Conservation (phyloP, 2,888 invertebrate species). For the Anticlea derivata region DNA sequence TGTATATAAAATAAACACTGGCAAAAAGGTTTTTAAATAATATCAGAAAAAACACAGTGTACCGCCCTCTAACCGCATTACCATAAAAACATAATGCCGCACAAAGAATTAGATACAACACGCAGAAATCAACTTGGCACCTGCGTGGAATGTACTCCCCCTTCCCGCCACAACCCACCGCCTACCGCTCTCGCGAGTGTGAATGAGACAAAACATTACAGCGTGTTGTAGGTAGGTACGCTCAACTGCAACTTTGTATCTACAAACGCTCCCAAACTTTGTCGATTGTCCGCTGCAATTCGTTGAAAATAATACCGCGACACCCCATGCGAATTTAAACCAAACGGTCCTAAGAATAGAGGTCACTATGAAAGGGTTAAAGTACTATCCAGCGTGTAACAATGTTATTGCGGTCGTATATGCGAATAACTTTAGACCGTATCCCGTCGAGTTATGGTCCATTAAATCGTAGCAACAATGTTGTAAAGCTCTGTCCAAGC, state of each 20-base stretch:
- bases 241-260: constrained; percentile 62
- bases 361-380: neutral
- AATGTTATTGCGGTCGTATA: constrained; percentile 41
- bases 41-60: constrained; percentile 26
- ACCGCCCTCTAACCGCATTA: constrained; percentile 41
- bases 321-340: constrained; percentile 35
- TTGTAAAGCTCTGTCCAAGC: constrained; percentile 40
- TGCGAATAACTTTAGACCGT: constrained; percentile 42
- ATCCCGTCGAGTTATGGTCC: constrained; percentile 35
- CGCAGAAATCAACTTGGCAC: too few relatives aligned
- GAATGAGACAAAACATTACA: too few relatives aligned
- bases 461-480: constrained; percentile 37
- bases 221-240: too few relatives aligned
- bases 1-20: too few relatives aligned
- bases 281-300: constrained; percentile 54
- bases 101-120: constrained; percentile 56
- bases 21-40: neutral
- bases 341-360: constrained; percentile 28
- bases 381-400: constrained; percentile 32
- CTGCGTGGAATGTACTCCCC: too few relatives aligned
- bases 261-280: constrained; percentile 56
- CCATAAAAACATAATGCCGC: constrained; percentile 48
- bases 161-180: too few relatives aligned
- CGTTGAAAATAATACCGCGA: constrained; percentile 38
- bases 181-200: too few relatives aligned